Evolutionary conservation across 37 sponge, comb jelly and placozoan species (phyloP).

Genomic region (Ianthella basta): DNA sequence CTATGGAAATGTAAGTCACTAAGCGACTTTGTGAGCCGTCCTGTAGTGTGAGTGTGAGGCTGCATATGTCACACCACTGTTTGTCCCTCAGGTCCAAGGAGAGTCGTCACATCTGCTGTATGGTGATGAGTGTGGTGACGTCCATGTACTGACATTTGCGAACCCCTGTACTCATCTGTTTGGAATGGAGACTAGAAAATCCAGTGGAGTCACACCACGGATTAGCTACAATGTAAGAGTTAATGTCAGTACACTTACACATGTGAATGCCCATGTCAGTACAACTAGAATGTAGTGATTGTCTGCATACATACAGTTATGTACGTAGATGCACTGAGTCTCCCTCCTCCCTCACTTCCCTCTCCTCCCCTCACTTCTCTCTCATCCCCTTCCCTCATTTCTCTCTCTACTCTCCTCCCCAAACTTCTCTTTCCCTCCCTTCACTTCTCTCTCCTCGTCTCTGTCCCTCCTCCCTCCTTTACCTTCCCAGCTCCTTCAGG

Average conservation of each 20-base stretch:
- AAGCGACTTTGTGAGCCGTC: background rate
- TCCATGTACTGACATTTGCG: slow-evolving; percentile 73
- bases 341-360: too few relatives aligned
- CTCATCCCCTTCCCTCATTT: too few relatives aligned
- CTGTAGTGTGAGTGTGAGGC: background rate
- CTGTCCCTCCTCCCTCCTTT: background rate
- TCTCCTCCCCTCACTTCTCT: too few relatives aligned
- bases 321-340: too few relatives aligned
- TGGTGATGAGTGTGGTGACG: slow-evolving; percentile 87
- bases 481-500: slow-evolving; percentile 33
- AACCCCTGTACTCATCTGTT: slow-evolving; percentile 74
- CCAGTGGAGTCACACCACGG: background rate
- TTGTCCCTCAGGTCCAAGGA: slow-evolving; percentile 31
- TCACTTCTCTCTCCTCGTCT: too few relatives aligned
- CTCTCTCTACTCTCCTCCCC: too few relatives aligned
- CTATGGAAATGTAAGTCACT: slow-evolving; percentile 37
- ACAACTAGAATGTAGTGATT: background rate
- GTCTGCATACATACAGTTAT: background rate
- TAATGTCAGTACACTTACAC: too few relatives aligned
- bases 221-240: slow-evolving; percentile 29
- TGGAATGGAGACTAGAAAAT: background rate
- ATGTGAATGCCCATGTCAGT: background rate
- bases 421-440: too few relatives aligned
- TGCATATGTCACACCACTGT: too few relatives aligned
- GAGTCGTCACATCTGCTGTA: slow-evolving; percentile 65